phyloP scores from a whole-genome alignment of 2,888 invertebrate species.

The Cacoxenus indagator region DNA sequence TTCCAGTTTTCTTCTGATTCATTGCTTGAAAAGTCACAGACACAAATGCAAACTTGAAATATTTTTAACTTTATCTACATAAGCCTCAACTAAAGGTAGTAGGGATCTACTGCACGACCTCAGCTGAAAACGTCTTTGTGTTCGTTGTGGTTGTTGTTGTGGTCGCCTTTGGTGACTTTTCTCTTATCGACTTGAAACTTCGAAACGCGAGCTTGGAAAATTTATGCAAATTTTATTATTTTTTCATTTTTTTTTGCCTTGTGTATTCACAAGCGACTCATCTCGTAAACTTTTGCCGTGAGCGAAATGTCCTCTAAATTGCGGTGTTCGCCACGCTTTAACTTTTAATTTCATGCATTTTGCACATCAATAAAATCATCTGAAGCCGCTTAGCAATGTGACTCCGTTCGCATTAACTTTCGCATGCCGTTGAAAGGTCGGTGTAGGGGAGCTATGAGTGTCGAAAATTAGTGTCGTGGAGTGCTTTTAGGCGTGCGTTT shows the following conservation, averaged over 20 bases:
- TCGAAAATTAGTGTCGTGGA: neutral
- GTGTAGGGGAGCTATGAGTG: neutral
- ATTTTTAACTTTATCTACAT: too few relatives aligned
- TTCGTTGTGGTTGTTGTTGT: too few relatives aligned
- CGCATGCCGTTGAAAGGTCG: neutral
- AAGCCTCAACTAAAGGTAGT: too few relatives aligned
- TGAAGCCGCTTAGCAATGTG: neutral
- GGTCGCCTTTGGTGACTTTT: too few relatives aligned
- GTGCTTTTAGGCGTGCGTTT: neutral
- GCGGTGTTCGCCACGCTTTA: slow-evolving; percentile 44
- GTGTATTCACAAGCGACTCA: neutral
- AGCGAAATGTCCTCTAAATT: neutral
- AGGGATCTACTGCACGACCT: too few relatives aligned
- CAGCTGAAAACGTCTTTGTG: too few relatives aligned
- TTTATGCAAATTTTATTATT: neutral
- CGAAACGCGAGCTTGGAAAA: neutral
- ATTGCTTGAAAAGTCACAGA: neutral
- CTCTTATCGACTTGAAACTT: too few relatives aligned
- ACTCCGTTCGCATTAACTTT: neutral
- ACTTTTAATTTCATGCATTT: slow-evolving; percentile 66
- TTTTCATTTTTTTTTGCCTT: neutral
- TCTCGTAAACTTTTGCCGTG: neutral
- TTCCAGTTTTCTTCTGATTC: neutral
- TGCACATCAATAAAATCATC: slow-evolving; percentile 58
- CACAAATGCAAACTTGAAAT: too few relatives aligned